Evolutionary conservation across 2,113 vertebrate species (phyloP).

Genomic region (Felis catus): F.catus_Fca126_mat1.0 CM031419.1:48515501-48516000

Average conservation of each 20-base stretch:
- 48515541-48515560: not conserved
- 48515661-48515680: conserved; percentile 90
- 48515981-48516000: too few relatives aligned
- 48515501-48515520: conserved; percentile 51
- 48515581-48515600: conserved; percentile 71
- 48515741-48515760: conserved; percentile 97
- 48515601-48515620: conserved; percentile 79
- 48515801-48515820: not conserved
- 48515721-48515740: conserved; percentile 94
- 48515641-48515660: conserved; percentile 89
- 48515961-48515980: too few relatives aligned
- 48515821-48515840: not conserved
- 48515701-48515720: conserved; percentile 88
- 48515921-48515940: too few relatives aligned
- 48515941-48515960: too few relatives aligned
- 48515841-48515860: not conserved
- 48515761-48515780: conserved; percentile 91
- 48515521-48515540: conserved; percentile 35
- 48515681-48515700: conserved; percentile 89
- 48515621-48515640: conserved; percentile 86
- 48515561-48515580: conserved; percentile 46
- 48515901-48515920: too few relatives aligned
- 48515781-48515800: accelerated
- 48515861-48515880: not conserved
- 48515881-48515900: not conserved